Base-by-base conservation (phyloP, 2,888 invertebrate species). In the Apomyelois bistriatella region DNA sequence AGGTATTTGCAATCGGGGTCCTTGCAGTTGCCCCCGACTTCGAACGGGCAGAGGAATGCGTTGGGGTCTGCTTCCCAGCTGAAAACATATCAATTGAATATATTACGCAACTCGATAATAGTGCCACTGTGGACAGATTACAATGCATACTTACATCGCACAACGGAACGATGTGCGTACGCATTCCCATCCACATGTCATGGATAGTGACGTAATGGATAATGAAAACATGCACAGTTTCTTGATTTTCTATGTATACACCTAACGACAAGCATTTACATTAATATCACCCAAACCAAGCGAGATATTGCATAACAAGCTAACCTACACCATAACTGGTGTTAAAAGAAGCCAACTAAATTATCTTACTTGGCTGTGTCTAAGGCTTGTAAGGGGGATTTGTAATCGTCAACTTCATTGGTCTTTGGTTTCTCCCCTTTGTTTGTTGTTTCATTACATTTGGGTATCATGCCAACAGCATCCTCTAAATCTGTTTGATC, bases 1-100 rank as follows among this genome's bases (percentile, higher is more conserved):
- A 88, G 77, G 76, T 83, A 89, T 83, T 83, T 85, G 89, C 91
- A 91, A 65, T 85, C 84, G 37, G 83, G 60, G 64, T 91, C 91
- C 73, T 87, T 89, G 88, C 91, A 91, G 66, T 79, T 82, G 58
- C 91, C 91, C 62, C 80, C 81, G 41, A 91, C 83, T 64, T 90
- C 90, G 74, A 84, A 91, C 42, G 90, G 91, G 65, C 91, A 91
- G 57, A 91, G 82, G 55, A 91, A 84, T 35, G 81, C 89, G 68
- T 91, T 87, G 56, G 88, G 88, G 62, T 90, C 90, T 43, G 76
- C 86, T 55, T 77, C 65, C 89, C 90, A 90, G 66, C 91, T 91
- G 87, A 72, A 90, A 90, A 62, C 60, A 52, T 60, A 65, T 60
- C 51, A 66, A 60, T 62, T 61, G 50, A 58, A 59, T 56, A 58